Evolutionary conservation across 2,797 vertebrate species (phyloP).

Genomic region (Etheostoma perlongum): DNA sequence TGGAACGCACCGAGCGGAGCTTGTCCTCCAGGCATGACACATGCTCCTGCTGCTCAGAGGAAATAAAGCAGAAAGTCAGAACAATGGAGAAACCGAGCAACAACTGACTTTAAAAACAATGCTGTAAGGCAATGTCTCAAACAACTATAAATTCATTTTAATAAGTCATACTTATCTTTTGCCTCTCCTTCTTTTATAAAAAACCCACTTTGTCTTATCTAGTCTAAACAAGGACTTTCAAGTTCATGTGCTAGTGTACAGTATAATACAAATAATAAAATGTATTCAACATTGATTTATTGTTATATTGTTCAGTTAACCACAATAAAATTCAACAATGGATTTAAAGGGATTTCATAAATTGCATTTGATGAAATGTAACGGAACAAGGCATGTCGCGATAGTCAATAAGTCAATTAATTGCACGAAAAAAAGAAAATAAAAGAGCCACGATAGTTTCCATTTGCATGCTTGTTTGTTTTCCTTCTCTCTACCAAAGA

Average conservation of each 20-base stretch:
- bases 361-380: too few species aligned
- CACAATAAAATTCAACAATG: too few species aligned
- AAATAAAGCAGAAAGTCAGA: neutral
- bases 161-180: neutral
- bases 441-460: too few species aligned
- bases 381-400: too few species aligned
- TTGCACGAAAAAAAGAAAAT: too few species aligned
- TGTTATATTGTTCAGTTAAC: neutral
- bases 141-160: neutral
- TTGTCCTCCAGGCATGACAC: slow-evolving; percentile 90
- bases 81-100: neutral
- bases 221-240: neutral
- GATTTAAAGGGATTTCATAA: neutral
- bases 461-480: too few species aligned
- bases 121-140: neutral
- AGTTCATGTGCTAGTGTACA: neutral
- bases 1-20: slow-evolving; percentile 85
- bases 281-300: neutral
- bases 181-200: neutral
- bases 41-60: slow-evolving; percentile 87
- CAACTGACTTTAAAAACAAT: neutral
- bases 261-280: neutral
- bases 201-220: neutral
- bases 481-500: too few species aligned
- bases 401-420: too few species aligned